These are phyloP conservation scores for Eunapius fragilis DNA, from an alignment of 37 sponge, comb jelly and placozoan genomes.

Conservation along the genomic window DNA sequence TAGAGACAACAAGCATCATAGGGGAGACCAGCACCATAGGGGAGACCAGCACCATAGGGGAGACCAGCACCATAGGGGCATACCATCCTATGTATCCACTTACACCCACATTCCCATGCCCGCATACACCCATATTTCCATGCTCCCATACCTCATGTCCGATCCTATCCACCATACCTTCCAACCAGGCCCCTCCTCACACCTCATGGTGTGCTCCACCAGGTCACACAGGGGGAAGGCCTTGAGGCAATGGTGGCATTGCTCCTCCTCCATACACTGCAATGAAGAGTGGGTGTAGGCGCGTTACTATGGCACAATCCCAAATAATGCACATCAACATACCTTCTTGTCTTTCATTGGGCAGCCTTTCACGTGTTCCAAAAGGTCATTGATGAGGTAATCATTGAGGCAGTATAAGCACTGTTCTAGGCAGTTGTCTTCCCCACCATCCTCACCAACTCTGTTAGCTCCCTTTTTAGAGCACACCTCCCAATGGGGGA, in stretches of 20 bases:
- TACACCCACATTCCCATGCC: too few relatives aligned
- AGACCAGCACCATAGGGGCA: too few relatives aligned
- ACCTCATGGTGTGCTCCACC: constrained; percentile 19
- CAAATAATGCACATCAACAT: neutral
- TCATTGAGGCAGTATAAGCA: constrained; percentile 57
- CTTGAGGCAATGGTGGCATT: constrained; percentile 33
- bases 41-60: too few relatives aligned
- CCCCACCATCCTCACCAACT: neutral
- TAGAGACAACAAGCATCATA: too few relatives aligned
- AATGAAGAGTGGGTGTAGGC: too few relatives aligned
- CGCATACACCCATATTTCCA: too few relatives aligned
- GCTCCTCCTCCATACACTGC: neutral
- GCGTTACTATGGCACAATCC: too few relatives aligned
- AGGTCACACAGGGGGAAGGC: constrained; percentile 45
- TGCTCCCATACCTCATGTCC: too few relatives aligned
- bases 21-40: too few relatives aligned
- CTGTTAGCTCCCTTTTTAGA: neutral
- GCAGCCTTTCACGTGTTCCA: constrained; percentile 32
- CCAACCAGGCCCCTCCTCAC: neutral
- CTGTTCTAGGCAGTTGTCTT: constrained; percentile 32
- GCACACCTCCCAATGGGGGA: constrained; percentile 20
- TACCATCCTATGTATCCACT: too few relatives aligned
- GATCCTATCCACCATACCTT: too few relatives aligned
- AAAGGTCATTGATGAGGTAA: constrained; percentile 41
- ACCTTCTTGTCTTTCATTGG: neutral